Base-by-base conservation (phyloP, 2,888 invertebrate genomes). In the Dermolepida albohirtum region DNA sequence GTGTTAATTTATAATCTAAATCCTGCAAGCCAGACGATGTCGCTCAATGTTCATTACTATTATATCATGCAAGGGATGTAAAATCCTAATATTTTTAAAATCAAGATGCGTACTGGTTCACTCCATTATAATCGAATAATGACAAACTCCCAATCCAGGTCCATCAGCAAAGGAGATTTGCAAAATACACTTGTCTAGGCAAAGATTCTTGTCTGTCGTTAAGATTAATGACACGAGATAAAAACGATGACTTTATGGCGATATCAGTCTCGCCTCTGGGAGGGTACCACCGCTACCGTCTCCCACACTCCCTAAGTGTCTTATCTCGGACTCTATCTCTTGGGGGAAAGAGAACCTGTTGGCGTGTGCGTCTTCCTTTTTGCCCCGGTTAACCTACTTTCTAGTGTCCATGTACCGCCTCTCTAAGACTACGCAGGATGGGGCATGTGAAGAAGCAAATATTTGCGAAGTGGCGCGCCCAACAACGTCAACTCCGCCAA, bases 181-280 rank as follows among this genome's bases (percentile, higher is more conserved):
- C 66, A 68, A 29, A 74, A 74, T 73, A 75, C 72, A 75, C 71
- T 74, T 72, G 74, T 75, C 74, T 72, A 59, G 62, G 67, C 68
- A 71, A 70, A 74, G 73, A 72, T 74, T 72, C 72, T 34, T 51
- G 73, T 70, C 44, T 34, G 66, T 66, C 44, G 44, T 44, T 59
- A 78, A 79, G 78, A 79, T 79, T 79, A 79, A 79, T 77, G 79
- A 76, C 72, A 70, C 66, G 57, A 76, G 79, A 78, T 78, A 78
- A 77, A 78, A 78, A 77, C 76, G 78, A 78, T 75, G 76, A 77
- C 76, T 78, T 78, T 76, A 76, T 76, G 74, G 75, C 77, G 77
- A 76, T 78, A 78, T 78, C 76, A 63, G 63, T 52, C 67, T 27
- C 67, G 63, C 63, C 54, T 51, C 40, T n/a, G 49, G 49, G 47